Conservation (phyloP, 2,113 vertebrate species). For the Brienomyrus longianalis region DNA sequence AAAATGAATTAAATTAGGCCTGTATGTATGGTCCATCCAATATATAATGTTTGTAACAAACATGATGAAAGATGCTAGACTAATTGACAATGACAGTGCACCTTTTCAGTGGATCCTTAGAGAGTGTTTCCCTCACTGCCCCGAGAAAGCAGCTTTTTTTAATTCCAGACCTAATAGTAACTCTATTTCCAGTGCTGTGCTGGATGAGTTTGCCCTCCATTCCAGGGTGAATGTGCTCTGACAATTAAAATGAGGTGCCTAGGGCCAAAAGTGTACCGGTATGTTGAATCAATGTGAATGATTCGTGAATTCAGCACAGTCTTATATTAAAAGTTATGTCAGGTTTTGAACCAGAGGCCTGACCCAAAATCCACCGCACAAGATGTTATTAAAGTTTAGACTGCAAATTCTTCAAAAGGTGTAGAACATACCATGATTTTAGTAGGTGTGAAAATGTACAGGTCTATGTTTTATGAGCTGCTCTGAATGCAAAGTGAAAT, state of each 20-base stretch:
- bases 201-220: background rate
- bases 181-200: background rate
- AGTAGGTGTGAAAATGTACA: background rate
- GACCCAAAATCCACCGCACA: background rate
- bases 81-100: background rate
- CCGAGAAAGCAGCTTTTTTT: background rate
- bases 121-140: background rate
- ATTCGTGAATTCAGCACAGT: background rate
- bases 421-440: background rate
- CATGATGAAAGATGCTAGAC: background rate
- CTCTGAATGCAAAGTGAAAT: background rate
- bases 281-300: background rate
- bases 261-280: background rate
- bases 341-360: background rate
- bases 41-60: background rate
- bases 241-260: background rate
- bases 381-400: background rate
- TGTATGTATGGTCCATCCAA: background rate
- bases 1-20: background rate
- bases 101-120: background rate
- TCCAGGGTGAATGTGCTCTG: background rate
- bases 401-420: background rate
- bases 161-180: background rate
- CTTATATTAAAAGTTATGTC: background rate
- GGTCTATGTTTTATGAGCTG: background rate